These are phyloP conservation scores for Anser cygnoides DNA, from an alignment of 2,113 vertebrate species.

Conservation along the genomic window DNA sequence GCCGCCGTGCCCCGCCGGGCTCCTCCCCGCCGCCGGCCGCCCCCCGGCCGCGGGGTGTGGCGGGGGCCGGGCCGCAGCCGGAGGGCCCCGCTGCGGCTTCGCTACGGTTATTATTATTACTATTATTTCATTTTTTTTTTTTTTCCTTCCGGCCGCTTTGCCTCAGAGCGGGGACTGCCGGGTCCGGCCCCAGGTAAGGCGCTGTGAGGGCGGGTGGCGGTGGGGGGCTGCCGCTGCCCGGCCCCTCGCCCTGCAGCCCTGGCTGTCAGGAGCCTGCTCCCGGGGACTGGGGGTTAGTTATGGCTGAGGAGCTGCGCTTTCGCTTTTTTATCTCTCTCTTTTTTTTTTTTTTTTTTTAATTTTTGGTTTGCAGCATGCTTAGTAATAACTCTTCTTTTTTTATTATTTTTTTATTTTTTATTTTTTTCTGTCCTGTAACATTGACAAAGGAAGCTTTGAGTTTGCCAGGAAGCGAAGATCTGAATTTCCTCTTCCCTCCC, in stretches of 20 bases:
- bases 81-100: too few species aligned
- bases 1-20: neutral
- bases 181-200: slow-evolving; percentile 34
- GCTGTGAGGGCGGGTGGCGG: neutral
- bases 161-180: neutral
- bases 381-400: neutral
- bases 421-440: neutral
- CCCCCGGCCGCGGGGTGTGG: neutral
- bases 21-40: neutral
- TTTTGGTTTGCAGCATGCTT: neutral
- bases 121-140: too few species aligned
- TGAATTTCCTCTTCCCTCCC: neutral
- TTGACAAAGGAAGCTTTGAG: neutral
- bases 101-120: too few species aligned
- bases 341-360: neutral
- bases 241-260: neutral
- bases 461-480: neutral
- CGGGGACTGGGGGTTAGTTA: neutral
- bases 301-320: neutral
- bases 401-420: neutral
- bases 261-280: neutral
- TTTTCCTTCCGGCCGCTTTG: neutral
- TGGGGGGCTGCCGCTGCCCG: neutral
- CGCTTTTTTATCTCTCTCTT: neutral
- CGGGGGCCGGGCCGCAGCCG: neutral